Base-by-base conservation (phyloP, 2,888 invertebrate genomes). In the Thereva unica region DNA sequence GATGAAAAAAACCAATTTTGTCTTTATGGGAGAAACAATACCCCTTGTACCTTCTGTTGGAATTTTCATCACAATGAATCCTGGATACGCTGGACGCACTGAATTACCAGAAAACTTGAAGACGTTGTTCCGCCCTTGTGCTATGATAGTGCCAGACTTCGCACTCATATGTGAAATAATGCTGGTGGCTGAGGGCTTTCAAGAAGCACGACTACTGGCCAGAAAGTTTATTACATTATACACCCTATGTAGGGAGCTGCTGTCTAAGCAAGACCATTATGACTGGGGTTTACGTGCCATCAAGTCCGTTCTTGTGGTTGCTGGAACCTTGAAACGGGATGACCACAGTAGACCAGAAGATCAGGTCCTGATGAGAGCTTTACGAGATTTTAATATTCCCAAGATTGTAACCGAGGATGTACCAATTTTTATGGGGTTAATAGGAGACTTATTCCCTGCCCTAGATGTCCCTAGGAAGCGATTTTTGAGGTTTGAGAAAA, bases 231-330 rank as follows among this genome's bases (percentile, higher is more conserved):
- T 97, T 77, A 97, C 97, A 0, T 84, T 97, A 12, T 97, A 97
- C 79, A 93, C 91, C 5, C 82, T 97, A 70, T 97, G 97, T 78
- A 87, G 88, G 72, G 97, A 97, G 80, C 82, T 97, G 71, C 83
- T 97, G 7, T 96, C 95, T 53, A 95, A 96, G 78, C 93, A 95
- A 81, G 96, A 97, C 80, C 97, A 97, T 80, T 97, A 97, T 77
- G 97, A 97, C 83, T 95, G 97, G 97, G 97, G 97, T n/a, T 83
- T 97, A 66, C 83, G 97, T 72, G 97, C 97, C 55, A 97, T 97
- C 75, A 97, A 97, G 79, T 96, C 96, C 59, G 95, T 97, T 34
- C 83, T 97, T 59, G 96, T 97, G 0, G 95, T 97, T 4, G 97
- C 97, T 66, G 97, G 97, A 52, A 90, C 95, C 38, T 83, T 97